Evolutionary conservation across 2,888 invertebrate genomes (phyloP), one percentile per base, ranked within the genome.

Genomic region (Nyleta sp.): DNA sequence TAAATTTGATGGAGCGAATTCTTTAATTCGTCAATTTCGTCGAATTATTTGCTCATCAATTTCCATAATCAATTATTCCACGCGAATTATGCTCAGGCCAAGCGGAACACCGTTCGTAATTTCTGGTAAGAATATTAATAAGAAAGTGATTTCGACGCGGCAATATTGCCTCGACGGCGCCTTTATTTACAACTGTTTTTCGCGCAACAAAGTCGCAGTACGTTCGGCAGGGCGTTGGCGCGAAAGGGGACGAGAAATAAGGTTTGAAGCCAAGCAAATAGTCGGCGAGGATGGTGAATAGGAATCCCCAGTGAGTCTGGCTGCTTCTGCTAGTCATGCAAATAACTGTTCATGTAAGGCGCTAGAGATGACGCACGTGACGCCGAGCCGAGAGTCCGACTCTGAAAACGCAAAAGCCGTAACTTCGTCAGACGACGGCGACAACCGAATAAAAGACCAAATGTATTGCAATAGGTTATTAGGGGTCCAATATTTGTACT

Each of bases 261-360:
- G 50, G 28, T 62, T 52, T 68, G 67, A 22, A 70, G 76, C 59
- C 80, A 76, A 78, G 80, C 80, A 83, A 82, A 81, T 75, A 81
- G 73, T 70, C 22, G 70, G 79, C 72, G 81, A 83, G 81, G 73
- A 72, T 28, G 70, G 79, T 74, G 81, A 83, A 82, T 78, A 79
- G 79, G 81, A 84, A 83, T 82, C 75, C 81, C 71, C 76, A 48
- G 80, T 72, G 82, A 81, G 64, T 79, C 74, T 70, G 60, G 59
- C 77, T 80, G 81, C 82, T 84, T 81, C 80, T 64, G 81, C 80
- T 78, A 83, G 81, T 80, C 82, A 82, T 82, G 83, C 82, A 84
- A 84, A 83, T 82, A 81, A 68, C 50, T 53, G 17, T 62, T 68
- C 79, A 55, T 62, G 35, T 62, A 62, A 70, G 72, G 28, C 5